phyloP scores from a whole-genome alignment of 2,888 invertebrate species.

The Oegoconia quadripuncta region DNA sequence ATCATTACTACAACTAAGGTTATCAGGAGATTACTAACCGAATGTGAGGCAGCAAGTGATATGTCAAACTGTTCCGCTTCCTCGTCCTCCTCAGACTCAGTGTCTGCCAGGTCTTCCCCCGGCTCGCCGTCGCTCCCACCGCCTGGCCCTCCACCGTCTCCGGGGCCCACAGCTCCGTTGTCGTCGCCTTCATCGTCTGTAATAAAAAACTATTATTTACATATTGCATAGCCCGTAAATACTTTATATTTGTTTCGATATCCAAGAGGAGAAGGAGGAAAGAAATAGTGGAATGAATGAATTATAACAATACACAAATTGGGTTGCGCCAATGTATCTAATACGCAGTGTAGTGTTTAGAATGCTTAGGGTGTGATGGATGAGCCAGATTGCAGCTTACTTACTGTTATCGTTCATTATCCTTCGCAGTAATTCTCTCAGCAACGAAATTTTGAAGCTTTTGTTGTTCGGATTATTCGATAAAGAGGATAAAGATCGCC shows the following conservation, averaged over 20 bases:
- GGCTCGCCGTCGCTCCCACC: conserved; percentile 11
- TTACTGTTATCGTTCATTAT: conserved; percentile 48
- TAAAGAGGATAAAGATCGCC: no score
- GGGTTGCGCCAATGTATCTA: no score
- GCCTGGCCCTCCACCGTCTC: conserved; percentile 7
- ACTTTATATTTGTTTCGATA: no score
- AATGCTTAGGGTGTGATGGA: no score
- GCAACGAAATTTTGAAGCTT: conserved; percentile 33
- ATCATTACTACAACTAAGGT: no score
- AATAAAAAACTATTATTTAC: conserved; percentile 6
- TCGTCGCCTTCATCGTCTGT: conserved; percentile 17
- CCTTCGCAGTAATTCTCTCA: conserved; percentile 31
- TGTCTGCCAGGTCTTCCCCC: conserved; percentile 10
- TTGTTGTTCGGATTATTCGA: no score
- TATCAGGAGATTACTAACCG: conserved; percentile 48
- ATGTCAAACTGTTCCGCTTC: conserved; percentile 57
- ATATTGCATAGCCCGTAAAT: neutral
- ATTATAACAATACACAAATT: no score
- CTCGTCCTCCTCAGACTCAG: conserved; percentile 29
- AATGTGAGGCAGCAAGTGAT: conserved; percentile 58
- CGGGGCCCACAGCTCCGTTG: conserved; percentile 8
- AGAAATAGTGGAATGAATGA: no score
- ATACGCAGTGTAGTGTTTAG: no score
- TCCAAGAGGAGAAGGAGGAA: no score
- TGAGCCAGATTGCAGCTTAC: conserved; percentile 14